These are phyloP conservation scores for Medauroidea extradentata DNA, from an alignment of 1,140 invertebrate genomes.

Conservation along the genomic window DNA sequence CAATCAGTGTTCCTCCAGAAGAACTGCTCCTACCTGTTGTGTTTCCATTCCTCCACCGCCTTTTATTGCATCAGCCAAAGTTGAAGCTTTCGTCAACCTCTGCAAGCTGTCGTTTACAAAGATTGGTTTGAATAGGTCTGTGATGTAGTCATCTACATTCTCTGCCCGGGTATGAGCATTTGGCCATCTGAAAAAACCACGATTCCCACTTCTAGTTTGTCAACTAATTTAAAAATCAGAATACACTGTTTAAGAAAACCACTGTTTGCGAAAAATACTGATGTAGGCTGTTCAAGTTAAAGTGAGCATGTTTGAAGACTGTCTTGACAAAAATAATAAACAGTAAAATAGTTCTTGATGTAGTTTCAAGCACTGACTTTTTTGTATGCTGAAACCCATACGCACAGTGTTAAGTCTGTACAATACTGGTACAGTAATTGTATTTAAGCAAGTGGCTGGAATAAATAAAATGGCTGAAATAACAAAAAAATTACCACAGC, in stretches of 20 bases:
- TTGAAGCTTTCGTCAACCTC: constrained; percentile 46
- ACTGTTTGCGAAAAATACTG: too few relatives aligned
- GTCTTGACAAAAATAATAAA: too few relatives aligned
- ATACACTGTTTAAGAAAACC: too few relatives aligned
- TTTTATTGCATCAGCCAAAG: constrained; percentile 59
- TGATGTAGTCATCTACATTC: constrained; percentile 62
- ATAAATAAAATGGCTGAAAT: background rate
- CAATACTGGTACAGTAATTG: too few relatives aligned
- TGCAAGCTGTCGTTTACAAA: constrained; percentile 58
- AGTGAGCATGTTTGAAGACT: too few relatives aligned
- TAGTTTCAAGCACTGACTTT: too few relatives aligned
- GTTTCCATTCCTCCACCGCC: constrained; percentile 65
- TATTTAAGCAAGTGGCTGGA: background rate
- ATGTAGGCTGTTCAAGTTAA: too few relatives aligned
- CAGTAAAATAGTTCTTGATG: too few relatives aligned
- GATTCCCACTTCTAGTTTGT: background rate
- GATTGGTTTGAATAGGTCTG: constrained; percentile 57
- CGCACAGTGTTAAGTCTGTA: too few relatives aligned
- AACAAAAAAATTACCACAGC: background rate
- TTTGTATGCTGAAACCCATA: too few relatives aligned
- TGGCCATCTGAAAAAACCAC: background rate
- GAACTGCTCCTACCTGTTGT: constrained; percentile 29
- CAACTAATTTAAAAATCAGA: too few relatives aligned
- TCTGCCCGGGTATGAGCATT: constrained; percentile 22
- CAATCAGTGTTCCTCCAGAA: too few relatives aligned